Evolutionary conservation across 2,113 vertebrate genomes (phyloP).

Genomic region (Hippocampus barbouri): DNA sequence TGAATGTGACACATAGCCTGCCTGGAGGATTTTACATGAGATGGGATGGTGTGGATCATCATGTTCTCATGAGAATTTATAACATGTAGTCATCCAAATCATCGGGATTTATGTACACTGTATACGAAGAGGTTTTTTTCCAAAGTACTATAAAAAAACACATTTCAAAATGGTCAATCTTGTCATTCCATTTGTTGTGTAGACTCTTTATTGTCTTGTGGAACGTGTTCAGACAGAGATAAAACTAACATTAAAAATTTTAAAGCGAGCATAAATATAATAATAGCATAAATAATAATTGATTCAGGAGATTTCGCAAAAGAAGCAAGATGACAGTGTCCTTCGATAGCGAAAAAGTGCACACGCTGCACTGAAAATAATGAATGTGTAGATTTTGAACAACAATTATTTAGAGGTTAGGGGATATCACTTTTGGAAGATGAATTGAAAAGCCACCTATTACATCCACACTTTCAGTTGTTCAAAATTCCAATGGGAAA

Average conservation of each 20-base stretch:
- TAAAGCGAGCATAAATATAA: no score
- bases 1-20: background rate
- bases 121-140: background rate
- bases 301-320: no score
- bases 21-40: slow-evolving; percentile 1
- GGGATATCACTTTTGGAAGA: background rate
- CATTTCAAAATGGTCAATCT: background rate
- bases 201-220: background rate
- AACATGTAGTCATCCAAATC: background rate
- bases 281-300: no score
- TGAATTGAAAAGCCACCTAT: no score
- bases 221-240: background rate
- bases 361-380: background rate
- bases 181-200: no score
- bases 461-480: background rate
- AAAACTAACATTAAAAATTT: background rate
- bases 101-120: background rate
- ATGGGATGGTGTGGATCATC: background rate
- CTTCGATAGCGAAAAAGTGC: no score
- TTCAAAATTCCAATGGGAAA: background rate
- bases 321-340: no score
- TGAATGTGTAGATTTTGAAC: background rate
- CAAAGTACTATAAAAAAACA: background rate
- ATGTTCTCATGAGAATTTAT: background rate
- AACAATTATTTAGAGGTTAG: background rate